Conservation (phyloP, 2,888 invertebrate genomes). For the Phyllotreta cruciferae region DNA sequence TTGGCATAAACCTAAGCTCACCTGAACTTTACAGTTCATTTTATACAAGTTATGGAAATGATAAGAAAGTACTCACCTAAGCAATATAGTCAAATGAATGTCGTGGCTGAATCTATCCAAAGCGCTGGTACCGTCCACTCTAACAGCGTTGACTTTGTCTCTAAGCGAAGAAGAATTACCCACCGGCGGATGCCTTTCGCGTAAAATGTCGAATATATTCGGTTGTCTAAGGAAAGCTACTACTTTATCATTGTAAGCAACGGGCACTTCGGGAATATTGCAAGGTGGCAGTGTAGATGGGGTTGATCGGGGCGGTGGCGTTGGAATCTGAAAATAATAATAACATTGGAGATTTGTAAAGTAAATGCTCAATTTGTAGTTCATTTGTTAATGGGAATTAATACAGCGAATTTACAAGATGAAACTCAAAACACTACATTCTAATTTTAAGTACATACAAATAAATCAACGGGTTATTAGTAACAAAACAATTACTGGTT, state of each 20-base stretch:
- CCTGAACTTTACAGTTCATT: slow-evolving; percentile 5
- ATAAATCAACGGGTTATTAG: too few species aligned
- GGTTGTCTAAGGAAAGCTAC: slow-evolving; percentile 95
- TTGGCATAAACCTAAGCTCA: neutral
- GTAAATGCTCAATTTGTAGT: too few species aligned
- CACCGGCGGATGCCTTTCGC: slow-evolving; percentile 79
- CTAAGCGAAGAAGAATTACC: slow-evolving; percentile 75
- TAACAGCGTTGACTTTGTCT: slow-evolving; percentile 87
- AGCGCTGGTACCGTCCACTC: slow-evolving; percentile 88
- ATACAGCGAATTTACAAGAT: neutral
- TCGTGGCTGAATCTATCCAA: slow-evolving; percentile 89
- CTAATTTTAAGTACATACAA: neutral
- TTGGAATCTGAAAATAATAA: slow-evolving; percentile 67
- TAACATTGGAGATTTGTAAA: neutral
- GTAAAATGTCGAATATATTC: slow-evolving; percentile 90
- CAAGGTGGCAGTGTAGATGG: slow-evolving; percentile 56
- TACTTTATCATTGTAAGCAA: slow-evolving; percentile 95
- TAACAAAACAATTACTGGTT: neutral
- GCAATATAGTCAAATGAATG: slow-evolving; percentile 88
- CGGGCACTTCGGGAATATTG: slow-evolving; percentile 72
- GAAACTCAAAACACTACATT: neutral
- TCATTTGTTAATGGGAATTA: neutral
- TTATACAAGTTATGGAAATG: neutral
- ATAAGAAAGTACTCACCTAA: slow-evolving; percentile 73
- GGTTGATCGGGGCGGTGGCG: slow-evolving; percentile 69